Base-by-base conservation (phyloP, 2,888 invertebrate genomes). In the Leptopterna dolabrata region DNA sequence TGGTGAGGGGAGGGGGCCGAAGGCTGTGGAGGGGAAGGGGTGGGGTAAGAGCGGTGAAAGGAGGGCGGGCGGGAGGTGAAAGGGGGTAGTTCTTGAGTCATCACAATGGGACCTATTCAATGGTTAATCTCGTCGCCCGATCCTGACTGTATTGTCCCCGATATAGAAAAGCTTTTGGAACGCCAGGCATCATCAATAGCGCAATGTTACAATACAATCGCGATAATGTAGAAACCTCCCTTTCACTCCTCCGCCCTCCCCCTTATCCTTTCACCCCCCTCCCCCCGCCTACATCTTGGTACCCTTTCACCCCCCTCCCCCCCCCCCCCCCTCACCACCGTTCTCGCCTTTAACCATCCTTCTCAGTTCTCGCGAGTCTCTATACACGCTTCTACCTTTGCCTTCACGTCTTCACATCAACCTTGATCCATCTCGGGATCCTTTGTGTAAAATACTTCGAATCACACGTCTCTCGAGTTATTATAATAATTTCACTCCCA, bases 151-250 rank as follows among this genome's bases (percentile, higher is more conserved):
- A 90, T 90, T 90, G 90, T 90, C 89, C 89, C 88, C 89, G 87
- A 88, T 84, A 90, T 90, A 90, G 90, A 89, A 89, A 90, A 90
- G 90, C 90, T 90, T 90, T 90, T 89, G 89, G 89, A 89, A 89
- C 89, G 89, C 89, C 89, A 89, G 89, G 89, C 90, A 90, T 90
- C 90, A 90, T 90, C 90, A 90, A 90, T 90, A 90, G 89, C 89
- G 89, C 90, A 90, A 89, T 89, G 90, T 89, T 90, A 90, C 90
- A 90, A 90, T 90, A 89, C 90, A 89, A 90, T 90, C 89, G 90
- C 89, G 90, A 90, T 90, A 89, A 90, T 89, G 89, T 89, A 89
- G 88, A 71, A 83, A 83, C 86, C 76, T 55, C 86, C 86, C 86
- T 47, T 81, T 51, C 87, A 70, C 87, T 55, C 86, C 76, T 30